Base-by-base conservation (phyloP, 1,140 invertebrate genomes). In the Ylistrum balloti region DNA sequence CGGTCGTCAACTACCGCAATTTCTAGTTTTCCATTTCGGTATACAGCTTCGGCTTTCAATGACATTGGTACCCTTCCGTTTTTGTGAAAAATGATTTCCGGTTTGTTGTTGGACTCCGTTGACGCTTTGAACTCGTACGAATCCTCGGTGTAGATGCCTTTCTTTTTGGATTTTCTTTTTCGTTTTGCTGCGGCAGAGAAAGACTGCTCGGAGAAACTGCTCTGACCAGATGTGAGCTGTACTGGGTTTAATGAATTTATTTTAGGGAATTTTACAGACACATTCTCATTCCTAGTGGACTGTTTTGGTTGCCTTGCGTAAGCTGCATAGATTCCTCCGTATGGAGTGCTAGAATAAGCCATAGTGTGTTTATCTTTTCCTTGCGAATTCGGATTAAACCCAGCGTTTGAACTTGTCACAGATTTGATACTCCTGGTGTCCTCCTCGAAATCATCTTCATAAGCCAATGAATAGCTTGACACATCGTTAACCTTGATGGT, bases 11-110 rank as follows among this genome's bases (percentile, higher is more conserved):
- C 86, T 33, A 89, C 88, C 10, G 33, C 33, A 17, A 89, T 41
- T 85, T 86, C n/a, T 33, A 89, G 38, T 86, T 41, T 85, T 0
- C 85, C 88, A 22, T 89, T 89, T 17, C 32, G 34, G 20, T 45
- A 86, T 35, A 86, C 33, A 33, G 88, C 88, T 33, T 89, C 88
- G 15, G 88, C 88, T 89, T 45, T 86, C 85, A 89, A 34, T 33
- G 85, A 33, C 9, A 89, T 38, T 38, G 88, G 88, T 13, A 89
- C 88, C 34, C 17, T n/a, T 74, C 85, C 56, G 85, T 17, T 33
- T 86, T 86, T 89, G 85, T 85, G 20, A 22, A 74, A n/a, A 74
- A n/a, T 74, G n/a, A 74, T 74, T 74, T 74, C 56, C 22, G 56
- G 56, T n/a, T 74, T 74, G 22, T n/a, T 74, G n/a, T 74, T n/a